Evolutionary conservation across 2,113 vertebrate species (phyloP).

Genomic region (Perca schrenkii): DNA sequence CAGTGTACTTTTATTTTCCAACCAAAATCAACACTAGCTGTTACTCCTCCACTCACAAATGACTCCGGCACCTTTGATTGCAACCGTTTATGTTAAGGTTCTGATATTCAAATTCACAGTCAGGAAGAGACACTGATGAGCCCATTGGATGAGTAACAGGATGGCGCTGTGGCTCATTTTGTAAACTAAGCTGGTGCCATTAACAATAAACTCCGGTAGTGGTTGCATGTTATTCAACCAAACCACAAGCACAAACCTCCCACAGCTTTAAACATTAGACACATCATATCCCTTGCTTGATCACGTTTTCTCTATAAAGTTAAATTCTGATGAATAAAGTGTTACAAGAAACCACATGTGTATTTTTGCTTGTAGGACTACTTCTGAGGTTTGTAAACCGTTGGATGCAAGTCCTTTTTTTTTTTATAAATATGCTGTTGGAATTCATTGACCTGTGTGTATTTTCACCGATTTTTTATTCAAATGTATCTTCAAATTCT

Average conservation of each 20-base stretch:
- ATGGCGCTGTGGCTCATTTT: slow-evolving; percentile 44
- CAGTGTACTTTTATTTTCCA: slow-evolving; percentile 24
- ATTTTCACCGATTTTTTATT: slow-evolving; percentile 56
- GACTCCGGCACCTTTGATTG: background rate
- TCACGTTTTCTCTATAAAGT: slow-evolving; percentile 41
- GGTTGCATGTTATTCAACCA: slow-evolving; percentile 47
- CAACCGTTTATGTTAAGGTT: slow-evolving; percentile 41
- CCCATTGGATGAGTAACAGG: slow-evolving; percentile 33
- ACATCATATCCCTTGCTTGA: slow-evolving; percentile 37
- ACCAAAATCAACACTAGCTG: slow-evolving; percentile 12
- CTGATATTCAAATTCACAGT: slow-evolving; percentile 39
- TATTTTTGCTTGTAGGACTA: slow-evolving; percentile 18
- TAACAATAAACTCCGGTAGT: slow-evolving; percentile 59
- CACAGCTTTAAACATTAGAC: slow-evolving; percentile 46
- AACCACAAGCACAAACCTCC: slow-evolving; percentile 55
- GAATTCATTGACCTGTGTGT: slow-evolving; percentile 24
- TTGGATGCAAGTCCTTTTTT: slow-evolving; percentile 7
- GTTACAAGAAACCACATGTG: slow-evolving; percentile 31
- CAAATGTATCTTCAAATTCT: slow-evolving; percentile 34
- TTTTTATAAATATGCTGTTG: background rate
- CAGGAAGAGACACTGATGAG: slow-evolving; percentile 37
- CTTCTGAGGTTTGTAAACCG: slow-evolving; percentile 25
- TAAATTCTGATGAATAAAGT: slow-evolving; percentile 35
- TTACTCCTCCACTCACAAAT: slow-evolving; percentile 13
- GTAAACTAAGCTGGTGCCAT: slow-evolving; percentile 36